Evolutionary conservation across 1,140 invertebrate species (phyloP).

Genomic region (Oppia nitens): DNA sequence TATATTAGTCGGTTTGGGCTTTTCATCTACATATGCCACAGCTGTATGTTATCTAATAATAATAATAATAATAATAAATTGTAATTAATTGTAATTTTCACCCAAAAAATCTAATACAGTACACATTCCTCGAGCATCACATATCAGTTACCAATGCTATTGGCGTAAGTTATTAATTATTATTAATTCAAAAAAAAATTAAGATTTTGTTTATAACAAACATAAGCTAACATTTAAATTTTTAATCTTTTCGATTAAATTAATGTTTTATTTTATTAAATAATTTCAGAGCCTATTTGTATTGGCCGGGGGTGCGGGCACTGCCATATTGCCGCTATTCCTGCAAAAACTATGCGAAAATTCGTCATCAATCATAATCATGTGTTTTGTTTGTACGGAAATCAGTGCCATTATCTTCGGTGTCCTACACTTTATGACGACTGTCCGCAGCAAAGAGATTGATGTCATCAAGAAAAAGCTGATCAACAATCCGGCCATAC

Average conservation of each 20-base stretch:
- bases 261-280: too few relatives aligned
- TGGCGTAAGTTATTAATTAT: too few relatives aligned
- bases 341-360: not conserved
- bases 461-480: slow-evolving; percentile 5
- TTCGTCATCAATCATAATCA: not conserved
- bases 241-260: too few relatives aligned
- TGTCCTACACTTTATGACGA: slow-evolving; percentile 5
- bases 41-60: not conserved
- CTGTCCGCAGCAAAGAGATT: not conserved
- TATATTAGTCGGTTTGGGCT: slow-evolving; percentile 6
- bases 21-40: not conserved
- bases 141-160: slow-evolving; percentile 10
- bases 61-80: not conserved
- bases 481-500: slow-evolving; percentile 1
- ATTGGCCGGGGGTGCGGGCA: slow-evolving; percentile 10
- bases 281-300: slow-evolving; percentile 7
- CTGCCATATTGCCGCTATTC: slow-evolving; percentile 6
- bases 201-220: too few relatives aligned
- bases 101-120: slow-evolving; percentile 7
- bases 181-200: too few relatives aligned
- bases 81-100: not conserved
- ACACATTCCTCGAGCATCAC: slow-evolving; percentile 12
- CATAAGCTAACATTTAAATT: too few relatives aligned
- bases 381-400: not conserved
- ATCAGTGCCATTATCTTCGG: not conserved